These are phyloP conservation scores for Todiramphus chloris DNA, from an alignment of 2,113 vertebrate species.

Conservation along the genomic window DNA sequence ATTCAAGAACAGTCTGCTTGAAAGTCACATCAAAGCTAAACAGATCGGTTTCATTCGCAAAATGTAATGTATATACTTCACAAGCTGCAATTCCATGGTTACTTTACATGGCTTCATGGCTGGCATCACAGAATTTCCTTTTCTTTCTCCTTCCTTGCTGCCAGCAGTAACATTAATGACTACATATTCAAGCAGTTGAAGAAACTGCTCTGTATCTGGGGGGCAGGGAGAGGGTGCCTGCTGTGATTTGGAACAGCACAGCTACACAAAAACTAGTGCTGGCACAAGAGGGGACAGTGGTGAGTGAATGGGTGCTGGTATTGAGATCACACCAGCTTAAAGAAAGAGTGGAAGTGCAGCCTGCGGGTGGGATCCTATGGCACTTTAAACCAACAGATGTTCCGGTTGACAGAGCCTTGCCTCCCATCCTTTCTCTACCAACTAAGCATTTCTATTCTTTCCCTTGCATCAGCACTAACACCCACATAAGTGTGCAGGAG, in stretches of 20 bases:
- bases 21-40: background rate
- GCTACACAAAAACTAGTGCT: background rate
- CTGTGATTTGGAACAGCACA: background rate
- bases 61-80: background rate
- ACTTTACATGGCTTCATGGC: background rate
- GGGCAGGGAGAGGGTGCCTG: background rate
- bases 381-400: background rate
- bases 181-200: background rate
- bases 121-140: background rate
- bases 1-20: background rate
- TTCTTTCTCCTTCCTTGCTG: background rate
- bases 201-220: background rate
- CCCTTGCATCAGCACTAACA: constrained; percentile 42
- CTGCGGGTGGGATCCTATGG: background rate
- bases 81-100: background rate
- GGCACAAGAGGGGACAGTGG: background rate
- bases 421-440: background rate
- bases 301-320: background rate
- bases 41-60: background rate
- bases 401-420: background rate
- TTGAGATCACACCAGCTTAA: background rate
- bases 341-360: background rate
- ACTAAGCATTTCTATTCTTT: background rate
- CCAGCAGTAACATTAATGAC: background rate
- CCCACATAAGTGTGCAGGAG: background rate